phyloP scores from a whole-genome alignment of 2,888 invertebrate genomes.

The Endomychus coccineus region DNA sequence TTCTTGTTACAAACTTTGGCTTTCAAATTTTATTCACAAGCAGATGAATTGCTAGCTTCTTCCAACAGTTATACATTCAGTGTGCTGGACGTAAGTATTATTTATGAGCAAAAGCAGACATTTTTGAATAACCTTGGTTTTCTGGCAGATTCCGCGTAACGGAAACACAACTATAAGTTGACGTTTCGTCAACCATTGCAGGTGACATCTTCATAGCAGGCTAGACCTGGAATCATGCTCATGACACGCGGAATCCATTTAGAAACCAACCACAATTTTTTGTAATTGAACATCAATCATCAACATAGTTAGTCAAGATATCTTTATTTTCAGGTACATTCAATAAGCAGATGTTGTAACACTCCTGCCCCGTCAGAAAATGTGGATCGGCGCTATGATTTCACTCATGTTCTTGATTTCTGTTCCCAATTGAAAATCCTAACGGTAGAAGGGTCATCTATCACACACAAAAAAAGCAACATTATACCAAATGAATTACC shows the following conservation, averaged over 20 bases:
- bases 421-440: constrained; percentile 67
- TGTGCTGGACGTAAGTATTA: constrained; percentile 65
- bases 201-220: too few species aligned
- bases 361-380: constrained; percentile 78
- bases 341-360: constrained; percentile 82
- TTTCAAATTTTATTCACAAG: constrained; percentile 66
- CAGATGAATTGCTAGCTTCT: constrained; percentile 58
- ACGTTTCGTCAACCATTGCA: too few species aligned
- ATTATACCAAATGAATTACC: constrained; percentile 71
- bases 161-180: too few species aligned
- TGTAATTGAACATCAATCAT: too few species aligned
- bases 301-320: too few species aligned
- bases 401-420: constrained; percentile 86
- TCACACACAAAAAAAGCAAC: constrained; percentile 72
- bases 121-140: too few species aligned
- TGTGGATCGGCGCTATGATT: constrained; percentile 73
- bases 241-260: too few species aligned
- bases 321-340: constrained; percentile 63
- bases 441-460: constrained; percentile 58
- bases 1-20: constrained; percentile 80
- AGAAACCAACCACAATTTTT: too few species aligned
- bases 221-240: too few species aligned
- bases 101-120: too few species aligned
- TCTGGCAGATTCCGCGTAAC: too few species aligned
- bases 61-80: constrained; percentile 60